Base-by-base conservation (phyloP, 2,797 vertebrate genomes). In the Fringilla coelebs region DNA sequence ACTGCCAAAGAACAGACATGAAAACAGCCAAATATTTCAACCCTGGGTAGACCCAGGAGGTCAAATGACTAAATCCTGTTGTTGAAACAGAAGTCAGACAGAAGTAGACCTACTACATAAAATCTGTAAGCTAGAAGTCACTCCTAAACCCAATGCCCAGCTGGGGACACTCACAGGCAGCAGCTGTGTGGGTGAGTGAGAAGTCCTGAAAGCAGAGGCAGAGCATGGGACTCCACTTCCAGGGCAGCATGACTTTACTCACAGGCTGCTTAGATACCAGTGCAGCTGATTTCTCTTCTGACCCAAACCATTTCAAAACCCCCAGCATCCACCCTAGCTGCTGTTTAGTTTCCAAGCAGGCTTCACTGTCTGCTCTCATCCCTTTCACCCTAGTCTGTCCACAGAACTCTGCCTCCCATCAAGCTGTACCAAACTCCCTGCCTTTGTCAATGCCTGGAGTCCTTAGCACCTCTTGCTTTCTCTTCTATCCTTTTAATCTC, bases 391-490 rank as follows among this genome's bases (percentile, higher is more conserved):
- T 17, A 6, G 11, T 32, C 46, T 88, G 76, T 71, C 66, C 70
- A 65, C 46, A 84, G 80, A 55, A 76, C 51, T 61, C 36, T 63
- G 24, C 17, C 18, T 54, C 62, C 46, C 1, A 1, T 10, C 72
- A 36, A 65, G 57, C 63, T 31, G 19, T 18, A 54, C 79, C 43
- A 73, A 78, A 72, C 0, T 17, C 36, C 16, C 71, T 51, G 70
- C 48, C 18, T 55, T 45, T 45, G 45, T 22, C 66, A 66, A 32
- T 0, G 0, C 66, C 62, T 66, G 2, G 0, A 63, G 40, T 19
- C 21, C 70, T 85, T 51, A 15, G 24, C 71, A 46, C 48, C 41
- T 66, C 78, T 81, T 11, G 0, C 34, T 20, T 54, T 51, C 80
- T 81, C 70, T 16, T 52, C 55, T 22, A 41, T 34, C 31, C 43